Conservation (phyloP, 2,113 vertebrate genomes). For the Toxostoma redivivum region DNA sequence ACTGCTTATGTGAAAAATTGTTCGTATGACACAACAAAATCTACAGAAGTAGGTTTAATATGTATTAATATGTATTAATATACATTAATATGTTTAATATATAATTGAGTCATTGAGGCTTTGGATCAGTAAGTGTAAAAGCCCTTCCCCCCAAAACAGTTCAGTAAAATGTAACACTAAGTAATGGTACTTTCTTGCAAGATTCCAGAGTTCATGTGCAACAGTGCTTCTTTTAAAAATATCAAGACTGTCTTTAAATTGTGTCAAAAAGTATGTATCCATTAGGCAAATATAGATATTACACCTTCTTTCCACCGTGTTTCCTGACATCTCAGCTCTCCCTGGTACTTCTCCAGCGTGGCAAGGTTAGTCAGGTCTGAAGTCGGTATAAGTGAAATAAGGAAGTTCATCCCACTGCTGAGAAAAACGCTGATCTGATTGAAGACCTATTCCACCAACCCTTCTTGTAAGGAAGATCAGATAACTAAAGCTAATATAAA, state of each 20-base stretch:
- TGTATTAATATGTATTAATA: too few species aligned
- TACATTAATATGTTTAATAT: neutral
- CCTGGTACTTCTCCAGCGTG: neutral
- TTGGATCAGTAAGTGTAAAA: neutral
- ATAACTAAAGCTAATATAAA: neutral
- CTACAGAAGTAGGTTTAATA: neutral
- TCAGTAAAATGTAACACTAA: neutral
- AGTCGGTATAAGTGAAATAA: neutral
- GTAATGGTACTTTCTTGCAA: neutral
- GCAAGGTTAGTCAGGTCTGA: neutral
- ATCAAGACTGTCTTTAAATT: neutral
- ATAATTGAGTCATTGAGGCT: neutral
- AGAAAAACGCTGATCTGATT: neutral
- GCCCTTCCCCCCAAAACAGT: fast-evolving
- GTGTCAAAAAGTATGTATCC: neutral
- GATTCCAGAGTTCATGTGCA: neutral
- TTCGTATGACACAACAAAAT: neutral
- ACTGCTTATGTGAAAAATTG: neutral
- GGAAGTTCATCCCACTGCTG: neutral
- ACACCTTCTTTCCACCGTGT: neutral
- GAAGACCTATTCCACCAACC: neutral
- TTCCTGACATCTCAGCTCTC: neutral
- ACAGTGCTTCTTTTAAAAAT: neutral
- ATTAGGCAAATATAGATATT: neutral
- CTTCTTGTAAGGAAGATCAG: neutral